Conservation (phyloP, 35 echinoderm and acorn worm genomes). For the Anneissia japonica region DNA sequence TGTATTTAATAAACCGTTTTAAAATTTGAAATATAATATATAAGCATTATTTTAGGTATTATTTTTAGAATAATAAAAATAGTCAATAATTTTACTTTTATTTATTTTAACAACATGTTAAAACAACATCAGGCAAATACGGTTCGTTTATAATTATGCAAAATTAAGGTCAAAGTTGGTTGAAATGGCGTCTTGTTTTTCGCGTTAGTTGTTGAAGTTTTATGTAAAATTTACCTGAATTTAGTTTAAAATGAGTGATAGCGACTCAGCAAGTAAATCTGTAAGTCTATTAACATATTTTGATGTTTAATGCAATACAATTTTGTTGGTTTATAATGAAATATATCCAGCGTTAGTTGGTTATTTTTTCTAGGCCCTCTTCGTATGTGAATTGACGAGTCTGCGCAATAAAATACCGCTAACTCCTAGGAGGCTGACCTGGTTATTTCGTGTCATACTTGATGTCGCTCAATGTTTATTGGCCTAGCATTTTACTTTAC, state of each 20-base stretch:
- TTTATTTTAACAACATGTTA: too few relatives aligned
- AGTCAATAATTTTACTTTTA: too few relatives aligned
- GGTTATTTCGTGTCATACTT: background rate
- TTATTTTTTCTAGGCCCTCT: background rate
- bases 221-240: background rate
- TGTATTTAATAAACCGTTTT: too few relatives aligned
- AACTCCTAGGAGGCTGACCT: background rate
- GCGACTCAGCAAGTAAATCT: background rate
- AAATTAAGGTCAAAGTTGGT: background rate
- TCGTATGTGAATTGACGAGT: background rate
- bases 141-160: background rate
- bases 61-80: background rate
- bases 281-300: background rate
- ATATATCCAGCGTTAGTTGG: background rate
- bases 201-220: background rate
- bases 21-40: too few relatives aligned
- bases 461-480: background rate
- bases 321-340: background rate
- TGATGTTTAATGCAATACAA: background rate
- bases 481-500: background rate
- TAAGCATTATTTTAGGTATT: background rate
- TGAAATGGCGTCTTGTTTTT: slow-evolving; percentile 1
- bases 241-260: background rate
- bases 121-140: too few relatives aligned
- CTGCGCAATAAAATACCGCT: background rate